These are phyloP conservation scores for Ploceus nigricollis DNA, from an alignment of 2,113 vertebrate genomes.

Conservation along the genomic window DNA sequence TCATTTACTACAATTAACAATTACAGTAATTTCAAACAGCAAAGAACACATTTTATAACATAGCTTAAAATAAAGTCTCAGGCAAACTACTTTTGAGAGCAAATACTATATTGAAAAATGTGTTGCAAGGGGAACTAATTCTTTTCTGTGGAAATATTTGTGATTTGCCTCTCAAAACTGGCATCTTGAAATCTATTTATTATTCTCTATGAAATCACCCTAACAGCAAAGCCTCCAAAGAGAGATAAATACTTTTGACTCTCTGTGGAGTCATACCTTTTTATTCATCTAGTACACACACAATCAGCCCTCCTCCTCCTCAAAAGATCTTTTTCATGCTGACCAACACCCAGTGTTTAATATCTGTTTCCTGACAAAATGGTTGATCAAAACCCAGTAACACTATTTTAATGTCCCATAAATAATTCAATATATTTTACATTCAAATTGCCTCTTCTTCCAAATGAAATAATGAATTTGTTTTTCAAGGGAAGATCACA, in stretches of 20 bases:
- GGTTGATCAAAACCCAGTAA: neutral
- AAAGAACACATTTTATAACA: neutral
- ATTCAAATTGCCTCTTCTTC: neutral
- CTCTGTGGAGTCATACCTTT: neutral
- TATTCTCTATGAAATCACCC: slow-evolving; percentile 8
- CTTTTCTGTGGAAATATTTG: neutral
- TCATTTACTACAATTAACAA: neutral
- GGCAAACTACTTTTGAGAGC: neutral
- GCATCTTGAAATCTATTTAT: slow-evolving; percentile 26
- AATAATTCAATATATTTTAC: slow-evolving; percentile 42
- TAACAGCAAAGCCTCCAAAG: neutral
- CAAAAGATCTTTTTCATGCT: neutral
- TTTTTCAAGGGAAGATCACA: neutral
- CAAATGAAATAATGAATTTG: neutral
- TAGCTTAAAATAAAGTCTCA: neutral
- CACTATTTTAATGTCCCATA: neutral
- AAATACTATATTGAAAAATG: neutral
- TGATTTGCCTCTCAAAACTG: slow-evolving; percentile 23
- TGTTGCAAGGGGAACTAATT: neutral
- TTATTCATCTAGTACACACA: neutral
- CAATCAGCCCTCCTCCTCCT: neutral
- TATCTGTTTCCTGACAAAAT: neutral
- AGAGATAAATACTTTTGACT: slow-evolving; percentile 1
- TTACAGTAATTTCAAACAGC: neutral
- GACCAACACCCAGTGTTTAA: neutral